Evolutionary conservation across 2,797 vertebrate species (phyloP).

Genomic region (Arremon brunneinucha): DNA sequence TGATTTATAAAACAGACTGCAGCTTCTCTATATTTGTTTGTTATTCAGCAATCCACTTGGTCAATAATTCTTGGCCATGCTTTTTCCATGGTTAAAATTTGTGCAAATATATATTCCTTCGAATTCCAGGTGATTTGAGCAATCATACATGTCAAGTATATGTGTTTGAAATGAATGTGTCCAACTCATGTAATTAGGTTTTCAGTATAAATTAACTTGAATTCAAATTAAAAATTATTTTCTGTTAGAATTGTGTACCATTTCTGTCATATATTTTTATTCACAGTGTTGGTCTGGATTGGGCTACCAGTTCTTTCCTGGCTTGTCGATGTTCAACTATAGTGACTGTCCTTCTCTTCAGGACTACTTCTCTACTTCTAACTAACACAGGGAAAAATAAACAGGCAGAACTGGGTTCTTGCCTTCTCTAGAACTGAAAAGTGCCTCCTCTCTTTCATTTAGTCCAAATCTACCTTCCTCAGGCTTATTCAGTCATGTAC

Average conservation of each 20-base stretch:
- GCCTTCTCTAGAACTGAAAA: neutral
- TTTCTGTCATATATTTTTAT: neutral
- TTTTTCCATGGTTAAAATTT: neutral
- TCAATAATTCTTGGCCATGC: neutral
- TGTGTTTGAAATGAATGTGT: neutral
- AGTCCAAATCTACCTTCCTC: neutral
- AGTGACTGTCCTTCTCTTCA: neutral
- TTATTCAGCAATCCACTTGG: neutral
- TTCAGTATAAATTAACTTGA: neutral
- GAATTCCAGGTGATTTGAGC: neutral
- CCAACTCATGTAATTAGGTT: neutral
- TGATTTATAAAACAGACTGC: neutral
- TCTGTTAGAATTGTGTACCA: neutral
- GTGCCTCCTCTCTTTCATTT: neutral
- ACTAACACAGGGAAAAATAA: neutral
- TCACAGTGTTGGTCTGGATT: neutral
- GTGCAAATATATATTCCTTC: neutral
- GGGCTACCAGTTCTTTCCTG: neutral
- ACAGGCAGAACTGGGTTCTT: neutral
- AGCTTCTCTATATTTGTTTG: neutral
- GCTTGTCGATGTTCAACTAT: accelerated
- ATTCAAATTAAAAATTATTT: neutral
- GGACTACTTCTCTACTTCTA: neutral
- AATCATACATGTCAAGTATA: neutral
- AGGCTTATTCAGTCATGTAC: neutral